phyloP scores from a whole-genome alignment of 2,797 vertebrate species.

The Tarsius wallacei region DNA sequence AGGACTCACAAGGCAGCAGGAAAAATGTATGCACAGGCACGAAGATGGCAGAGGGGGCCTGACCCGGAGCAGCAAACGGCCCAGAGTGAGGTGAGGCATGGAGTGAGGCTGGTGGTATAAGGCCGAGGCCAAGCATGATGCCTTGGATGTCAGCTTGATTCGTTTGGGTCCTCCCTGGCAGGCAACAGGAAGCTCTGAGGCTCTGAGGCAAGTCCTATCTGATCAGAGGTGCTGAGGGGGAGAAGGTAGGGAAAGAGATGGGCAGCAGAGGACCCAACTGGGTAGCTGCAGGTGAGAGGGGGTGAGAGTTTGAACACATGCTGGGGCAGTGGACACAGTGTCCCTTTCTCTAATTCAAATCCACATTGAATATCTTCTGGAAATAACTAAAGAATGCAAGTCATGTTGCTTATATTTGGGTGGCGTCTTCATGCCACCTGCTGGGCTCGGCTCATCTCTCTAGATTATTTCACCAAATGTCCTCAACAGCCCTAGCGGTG shows the following conservation, averaged over 20 bases:
- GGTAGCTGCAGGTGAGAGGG: neutral
- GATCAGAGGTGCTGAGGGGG: neutral
- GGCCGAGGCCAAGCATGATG: too few relatives aligned
- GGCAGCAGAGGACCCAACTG: neutral
- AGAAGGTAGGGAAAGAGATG: neutral
- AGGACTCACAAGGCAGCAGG: neutral
- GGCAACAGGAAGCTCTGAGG: neutral
- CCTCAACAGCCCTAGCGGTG: neutral
- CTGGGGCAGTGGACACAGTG: too few relatives aligned
- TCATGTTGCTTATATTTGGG: neutral
- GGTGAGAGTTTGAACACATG: neutral
- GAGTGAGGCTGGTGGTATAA: neutral
- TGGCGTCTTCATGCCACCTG: neutral
- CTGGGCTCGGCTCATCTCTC: neutral
- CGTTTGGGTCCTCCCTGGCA: neutral
- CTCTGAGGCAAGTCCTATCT: neutral
- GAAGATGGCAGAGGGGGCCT: neutral
- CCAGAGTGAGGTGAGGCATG: neutral
- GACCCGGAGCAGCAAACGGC: neutral
- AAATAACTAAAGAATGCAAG: neutral
- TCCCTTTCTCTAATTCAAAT: neutral
- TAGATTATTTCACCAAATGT: neutral
- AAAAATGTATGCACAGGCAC: too few relatives aligned
- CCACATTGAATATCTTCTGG: neutral
- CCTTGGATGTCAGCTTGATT: neutral